Evolutionary conservation across 2,888 invertebrate genomes (phyloP).

Genomic region (Calliopum simillimum): DNA sequence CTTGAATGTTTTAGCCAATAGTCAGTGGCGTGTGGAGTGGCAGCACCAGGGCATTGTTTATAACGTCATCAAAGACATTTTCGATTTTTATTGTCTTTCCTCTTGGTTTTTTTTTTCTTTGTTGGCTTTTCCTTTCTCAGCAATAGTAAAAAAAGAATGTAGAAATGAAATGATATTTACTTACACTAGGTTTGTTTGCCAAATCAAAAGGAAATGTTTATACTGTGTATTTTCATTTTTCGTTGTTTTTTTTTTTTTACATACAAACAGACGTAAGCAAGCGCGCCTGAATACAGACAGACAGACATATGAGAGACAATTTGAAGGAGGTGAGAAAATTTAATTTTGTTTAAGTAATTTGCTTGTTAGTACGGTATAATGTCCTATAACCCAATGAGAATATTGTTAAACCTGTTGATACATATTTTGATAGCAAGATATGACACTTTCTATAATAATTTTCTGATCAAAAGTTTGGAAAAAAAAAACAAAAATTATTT

Average conservation of each 20-base stretch:
- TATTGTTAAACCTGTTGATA: too few relatives aligned
- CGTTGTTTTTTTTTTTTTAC: constrained; percentile 10
- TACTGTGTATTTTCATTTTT: constrained; percentile 16
- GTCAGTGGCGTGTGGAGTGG: constrained; percentile 3
- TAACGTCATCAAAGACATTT: constrained; percentile 43
- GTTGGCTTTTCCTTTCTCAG: constrained; percentile 8
- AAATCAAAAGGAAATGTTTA: constrained; percentile 39
- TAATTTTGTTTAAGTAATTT: constrained; percentile 36
- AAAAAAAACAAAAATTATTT: too few relatives aligned
- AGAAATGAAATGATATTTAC: constrained; percentile 14
- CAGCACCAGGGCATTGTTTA: constrained; percentile 25
- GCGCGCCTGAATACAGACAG: not conserved
- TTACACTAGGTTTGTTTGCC: constrained; percentile 31
- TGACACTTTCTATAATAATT: too few relatives aligned
- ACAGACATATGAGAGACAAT: not conserved
- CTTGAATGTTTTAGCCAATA: constrained; percentile 16
- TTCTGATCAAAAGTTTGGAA: too few relatives aligned
- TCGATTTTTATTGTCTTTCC: constrained; percentile 35
- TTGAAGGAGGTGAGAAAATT: constrained; percentile 41
- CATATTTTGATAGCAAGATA: too few relatives aligned
- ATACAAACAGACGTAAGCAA: not conserved
- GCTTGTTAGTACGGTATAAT: constrained; percentile 4
- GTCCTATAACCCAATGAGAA: not conserved
- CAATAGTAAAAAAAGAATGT: constrained; percentile 14
- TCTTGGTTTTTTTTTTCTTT: not conserved